A percentile compares a stretch with the other conserved stretches of the same genome.
These are phyloP conservation scores for Balanococcus diminutus DNA, from an alignment of 2,888 invertebrate species.

Conservation along the genomic window DNA sequence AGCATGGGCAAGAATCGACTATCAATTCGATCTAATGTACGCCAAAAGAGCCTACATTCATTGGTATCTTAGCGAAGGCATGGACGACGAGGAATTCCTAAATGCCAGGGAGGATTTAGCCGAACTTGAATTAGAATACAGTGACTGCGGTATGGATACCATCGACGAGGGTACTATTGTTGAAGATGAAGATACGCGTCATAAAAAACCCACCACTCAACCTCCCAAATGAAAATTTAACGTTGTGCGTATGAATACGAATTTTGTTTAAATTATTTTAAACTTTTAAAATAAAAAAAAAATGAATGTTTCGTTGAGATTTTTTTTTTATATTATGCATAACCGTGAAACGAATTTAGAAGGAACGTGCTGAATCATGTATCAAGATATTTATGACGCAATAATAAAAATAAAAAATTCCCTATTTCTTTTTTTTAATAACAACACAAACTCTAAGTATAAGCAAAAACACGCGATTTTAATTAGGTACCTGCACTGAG, in stretches of 20 bases:
- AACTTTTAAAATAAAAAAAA: neutral
- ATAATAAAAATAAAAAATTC: neutral
- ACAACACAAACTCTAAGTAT: neutral
- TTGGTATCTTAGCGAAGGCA: slow-evolving; percentile 53
- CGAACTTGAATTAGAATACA: slow-evolving; percentile 54
- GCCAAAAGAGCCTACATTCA: slow-evolving; percentile 56
- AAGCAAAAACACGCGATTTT: too few species aligned
- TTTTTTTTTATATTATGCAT: neutral
- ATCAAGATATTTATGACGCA: too few species aligned
- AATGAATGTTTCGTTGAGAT: neutral
- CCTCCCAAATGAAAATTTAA: neutral
- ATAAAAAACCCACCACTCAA: neutral
- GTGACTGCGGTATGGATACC: slow-evolving; percentile 51
- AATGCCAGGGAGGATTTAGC: slow-evolving; percentile 54
- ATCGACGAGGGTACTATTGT: slow-evolving; percentile 46
- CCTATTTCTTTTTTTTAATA: neutral
- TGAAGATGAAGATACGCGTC: slow-evolving; percentile 33
- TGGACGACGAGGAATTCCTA: slow-evolving; percentile 56
- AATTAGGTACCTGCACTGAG: too few species aligned
- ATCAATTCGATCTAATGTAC: slow-evolving; percentile 56
- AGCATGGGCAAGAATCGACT: slow-evolving; percentile 55
- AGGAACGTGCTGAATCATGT: neutral
- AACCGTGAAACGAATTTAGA: neutral
- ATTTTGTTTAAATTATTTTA: neutral
- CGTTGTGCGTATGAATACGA: neutral